Base-by-base conservation (phyloP, 2,888 invertebrate genomes). In the Atethmia centrago region DNA sequence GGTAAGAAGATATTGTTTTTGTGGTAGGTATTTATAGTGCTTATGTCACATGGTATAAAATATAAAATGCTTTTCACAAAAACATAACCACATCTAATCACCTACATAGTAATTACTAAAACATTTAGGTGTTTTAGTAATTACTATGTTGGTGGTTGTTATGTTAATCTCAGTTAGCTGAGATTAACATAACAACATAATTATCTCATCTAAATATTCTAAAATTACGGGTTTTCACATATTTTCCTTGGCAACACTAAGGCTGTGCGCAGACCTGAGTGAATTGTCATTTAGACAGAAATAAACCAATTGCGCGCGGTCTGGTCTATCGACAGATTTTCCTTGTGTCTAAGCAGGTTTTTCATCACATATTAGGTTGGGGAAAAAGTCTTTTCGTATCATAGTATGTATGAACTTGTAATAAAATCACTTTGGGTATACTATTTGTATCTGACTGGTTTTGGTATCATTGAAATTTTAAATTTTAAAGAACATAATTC, bases 141-240 rank as follows among this genome's bases (percentile, higher is more conserved):
- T n/a, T n/a, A n/a, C n/a, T n/a, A n/a, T n/a, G n/a, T n/a, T n/a
- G n/a, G n/a, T n/a, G n/a, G n/a, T n/a, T n/a, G n/a, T n/a, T n/a
- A n/a, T n/a, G n/a, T n/a, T n/a, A n/a, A n/a, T n/a, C n/a, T n/a
- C n/a, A n/a, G n/a, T n/a, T n/a, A n/a, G 31, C 53, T 12, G 14
- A 49, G 14, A 73, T 45, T 56, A 63, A 21, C n/a, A 14, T 42
- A 40, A 64, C 51, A 59, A 31, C 40, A 31, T 31, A 19, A 63
- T 80, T 51, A 61, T 53, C 72, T 71, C 25, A 31, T 72, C 10
- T 55, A 40, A 80, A 47, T 53, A 63, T 74, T 80, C 51, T 53
- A 58, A 74, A 25, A 47, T 31, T 21, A 40, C 12, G 67, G 45
- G 45, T 58, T 78, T 76, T 58, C 56, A 55, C 49, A 51, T 47